Evolutionary conservation across 53 echinoderm and acorn worm species (phyloP), one percentile per base, ranked within the genome.

Genomic region (Echinometra lucunter): DNA sequence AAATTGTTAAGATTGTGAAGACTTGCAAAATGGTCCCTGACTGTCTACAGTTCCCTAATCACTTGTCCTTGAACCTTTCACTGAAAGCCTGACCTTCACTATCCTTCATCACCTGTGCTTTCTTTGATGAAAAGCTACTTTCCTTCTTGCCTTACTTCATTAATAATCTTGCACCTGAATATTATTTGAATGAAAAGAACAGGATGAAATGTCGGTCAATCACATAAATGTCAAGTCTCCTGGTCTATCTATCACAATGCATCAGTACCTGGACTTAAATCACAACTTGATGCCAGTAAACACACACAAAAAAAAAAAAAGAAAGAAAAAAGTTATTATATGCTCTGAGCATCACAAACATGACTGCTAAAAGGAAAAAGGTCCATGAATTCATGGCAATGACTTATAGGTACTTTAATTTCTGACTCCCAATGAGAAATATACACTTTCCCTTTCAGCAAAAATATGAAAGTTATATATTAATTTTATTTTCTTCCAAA

Each of bases 151-250:
- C 85, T 85, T n/a, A 85, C 47, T 85, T 47, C 45, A 45, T 49
- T 85, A 85, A 85, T 85, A 85, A 49, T 85, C 85, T 85, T 45
- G 35, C n/a, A 85, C 85, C 85, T 85, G 85, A 85, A 85, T 85
- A 85, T n/a, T 49, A 85, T 85, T 85, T 49, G 12, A 49, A 85
- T 49, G 85, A 85, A 49, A 85, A 35, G 38, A 44, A 82, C 21
- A 80, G 42, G 85, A 37, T 45, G 85, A 85, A 85, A 85, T 49
- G 4, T 45, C 2, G 47, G 85, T 85, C 25, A 85, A 85, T 47
- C 30, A 81, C 11, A 27, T 47, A 44, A 81, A 81, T 17, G 19
- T 80, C 42, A 12, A 42, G 4, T 37, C 40, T 44, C 42, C 44
- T 44, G 44, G 44, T 21, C 42, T 63, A 18, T 21, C 19, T 4